Conservation (phyloP, 2,113 vertebrate genomes). For the Sinocyclocheilus rhinocerous region DNA sequence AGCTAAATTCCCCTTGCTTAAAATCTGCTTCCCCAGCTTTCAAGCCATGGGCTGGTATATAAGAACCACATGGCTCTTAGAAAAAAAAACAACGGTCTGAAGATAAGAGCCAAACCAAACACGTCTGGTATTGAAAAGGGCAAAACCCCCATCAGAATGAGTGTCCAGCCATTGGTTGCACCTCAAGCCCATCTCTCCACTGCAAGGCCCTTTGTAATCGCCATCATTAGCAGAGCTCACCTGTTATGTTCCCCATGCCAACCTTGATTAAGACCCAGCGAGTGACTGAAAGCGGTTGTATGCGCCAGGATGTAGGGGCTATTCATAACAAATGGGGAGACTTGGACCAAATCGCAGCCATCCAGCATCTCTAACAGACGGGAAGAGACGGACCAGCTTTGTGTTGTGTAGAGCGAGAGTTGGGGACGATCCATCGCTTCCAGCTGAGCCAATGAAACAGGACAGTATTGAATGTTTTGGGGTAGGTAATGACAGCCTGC, state of each 20-base stretch:
- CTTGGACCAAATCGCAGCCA: slow-evolving; percentile 17
- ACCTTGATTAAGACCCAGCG: slow-evolving; percentile 55
- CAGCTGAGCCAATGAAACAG: slow-evolving; percentile 28
- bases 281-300: slow-evolving; percentile 32
- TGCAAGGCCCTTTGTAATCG: slow-evolving; percentile 51
- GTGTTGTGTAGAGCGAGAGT: slow-evolving; percentile 33
- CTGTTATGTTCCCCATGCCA: slow-evolving; percentile 61
- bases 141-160: slow-evolving; percentile 37
- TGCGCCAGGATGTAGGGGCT: slow-evolving; percentile 45
- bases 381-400: slow-evolving; percentile 28
- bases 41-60: neutral
- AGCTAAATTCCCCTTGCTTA: neutral
- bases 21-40: slow-evolving; percentile 7
- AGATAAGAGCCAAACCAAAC: slow-evolving; percentile 20
- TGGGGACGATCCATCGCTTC: slow-evolving; percentile 17
- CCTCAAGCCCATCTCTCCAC: slow-evolving; percentile 43
- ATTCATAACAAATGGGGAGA: slow-evolving; percentile 49
- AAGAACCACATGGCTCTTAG: slow-evolving; percentile 7
- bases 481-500: neutral
- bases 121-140: slow-evolving; percentile 30
- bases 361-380: slow-evolving; percentile 28
- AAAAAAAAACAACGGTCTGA: neutral
- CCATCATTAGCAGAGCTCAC: slow-evolving; percentile 62
- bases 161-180: slow-evolving; percentile 46
- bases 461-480: neutral